A percentile compares a stretch with the other conserved stretches of the same genome.
Conservation (phyloP, 2,888 invertebrate genomes). For the Escarpia spicata region DNA sequence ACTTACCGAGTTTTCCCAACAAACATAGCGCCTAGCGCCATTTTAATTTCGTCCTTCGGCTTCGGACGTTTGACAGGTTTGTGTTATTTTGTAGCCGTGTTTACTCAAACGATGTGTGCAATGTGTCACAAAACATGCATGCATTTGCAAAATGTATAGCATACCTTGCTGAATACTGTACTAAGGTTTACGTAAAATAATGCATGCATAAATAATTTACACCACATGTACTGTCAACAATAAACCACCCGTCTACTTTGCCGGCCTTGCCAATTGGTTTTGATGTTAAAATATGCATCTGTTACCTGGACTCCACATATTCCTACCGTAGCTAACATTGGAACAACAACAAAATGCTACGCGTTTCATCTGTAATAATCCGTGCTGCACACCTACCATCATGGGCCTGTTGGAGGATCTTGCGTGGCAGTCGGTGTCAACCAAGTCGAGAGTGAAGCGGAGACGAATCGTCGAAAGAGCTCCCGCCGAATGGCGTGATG, state of each 20-base stretch:
- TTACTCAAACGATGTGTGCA: background rate
- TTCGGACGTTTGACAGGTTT: constrained; percentile 6
- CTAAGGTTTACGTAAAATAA: background rate
- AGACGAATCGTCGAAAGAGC: no score
- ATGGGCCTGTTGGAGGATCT: background rate
- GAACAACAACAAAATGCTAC: background rate
- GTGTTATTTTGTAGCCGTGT: background rate
- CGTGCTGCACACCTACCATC: background rate
- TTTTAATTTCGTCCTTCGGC: constrained; percentile 16
- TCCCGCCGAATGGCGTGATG: no score
- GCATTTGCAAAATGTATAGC: background rate
- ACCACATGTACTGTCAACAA: constrained; percentile 6
- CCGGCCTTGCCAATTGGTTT: background rate
- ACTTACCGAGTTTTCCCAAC: background rate
- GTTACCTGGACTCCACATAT: background rate
- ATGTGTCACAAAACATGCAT: background rate
- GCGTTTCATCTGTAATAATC: background rate
- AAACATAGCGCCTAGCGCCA: background rate
- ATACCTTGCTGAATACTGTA: background rate
- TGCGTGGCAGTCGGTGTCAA: background rate
- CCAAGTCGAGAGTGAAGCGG: background rate
- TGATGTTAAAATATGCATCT: background rate
- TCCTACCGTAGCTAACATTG: background rate
- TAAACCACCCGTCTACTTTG: background rate
- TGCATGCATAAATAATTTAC: background rate